These are phyloP conservation scores for Rhinoderma darwinii DNA, from an alignment of 2,113 vertebrate genomes.

Conservation along the genomic window DNA sequence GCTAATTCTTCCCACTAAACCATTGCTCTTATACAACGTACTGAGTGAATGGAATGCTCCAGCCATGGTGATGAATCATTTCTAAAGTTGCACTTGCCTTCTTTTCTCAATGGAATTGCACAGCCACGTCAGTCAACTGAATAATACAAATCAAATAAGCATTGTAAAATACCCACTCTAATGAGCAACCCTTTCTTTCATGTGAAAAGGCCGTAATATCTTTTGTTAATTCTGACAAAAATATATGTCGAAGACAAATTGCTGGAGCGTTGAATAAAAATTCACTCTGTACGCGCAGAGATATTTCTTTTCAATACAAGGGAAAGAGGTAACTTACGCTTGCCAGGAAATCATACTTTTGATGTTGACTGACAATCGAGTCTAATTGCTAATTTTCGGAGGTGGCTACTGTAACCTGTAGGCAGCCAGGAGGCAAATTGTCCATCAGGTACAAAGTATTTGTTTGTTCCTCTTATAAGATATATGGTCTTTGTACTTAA, in stretches of 20 bases:
- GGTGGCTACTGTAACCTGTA: background rate
- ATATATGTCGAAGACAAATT: background rate
- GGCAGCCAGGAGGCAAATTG: background rate
- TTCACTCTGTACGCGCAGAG: background rate
- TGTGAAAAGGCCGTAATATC: background rate
- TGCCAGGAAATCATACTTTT: background rate
- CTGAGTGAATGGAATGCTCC: background rate
- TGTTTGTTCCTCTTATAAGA: background rate
- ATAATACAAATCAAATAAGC: slow-evolving; percentile 32
- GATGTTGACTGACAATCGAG: slow-evolving; percentile 13
- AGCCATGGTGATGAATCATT: background rate
- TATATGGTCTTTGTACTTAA: background rate
- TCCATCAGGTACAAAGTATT: background rate
- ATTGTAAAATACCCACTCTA: background rate
- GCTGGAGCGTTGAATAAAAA: background rate
- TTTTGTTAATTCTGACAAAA: slow-evolving; percentile 1
- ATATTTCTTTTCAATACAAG: background rate
- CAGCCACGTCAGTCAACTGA: slow-evolving; percentile 15
- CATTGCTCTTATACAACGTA: background rate
- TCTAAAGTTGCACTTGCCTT: background rate
- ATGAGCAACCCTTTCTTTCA: background rate
- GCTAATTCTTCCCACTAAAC: background rate
- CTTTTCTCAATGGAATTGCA: background rate
- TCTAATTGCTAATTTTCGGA: slow-evolving; percentile 7
- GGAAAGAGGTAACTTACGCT: background rate